Conservation (phyloP, 2,888 invertebrate genomes). For the Actias luna region DNA sequence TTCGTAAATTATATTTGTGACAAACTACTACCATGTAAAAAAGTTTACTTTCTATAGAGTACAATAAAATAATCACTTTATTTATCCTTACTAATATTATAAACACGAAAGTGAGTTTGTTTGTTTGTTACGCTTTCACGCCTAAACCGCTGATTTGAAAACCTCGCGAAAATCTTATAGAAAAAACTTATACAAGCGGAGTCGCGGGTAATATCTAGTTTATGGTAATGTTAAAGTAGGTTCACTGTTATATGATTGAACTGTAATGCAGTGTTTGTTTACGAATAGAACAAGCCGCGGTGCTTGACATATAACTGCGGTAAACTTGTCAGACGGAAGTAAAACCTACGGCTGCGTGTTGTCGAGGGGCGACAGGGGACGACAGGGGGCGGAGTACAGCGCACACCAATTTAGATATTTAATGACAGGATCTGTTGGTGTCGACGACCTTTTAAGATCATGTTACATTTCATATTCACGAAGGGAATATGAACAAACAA, state of each 20-base stretch:
- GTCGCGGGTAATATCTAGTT: not conserved
- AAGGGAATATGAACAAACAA: not conserved
- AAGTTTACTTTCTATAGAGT: too few species aligned
- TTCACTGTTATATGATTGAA: not conserved
- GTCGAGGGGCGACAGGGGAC: not conserved
- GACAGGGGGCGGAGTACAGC: not conserved
- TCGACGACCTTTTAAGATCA: not conserved
- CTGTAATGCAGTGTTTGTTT: not conserved
- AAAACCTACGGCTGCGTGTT: not conserved
- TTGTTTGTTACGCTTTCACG: too few species aligned
- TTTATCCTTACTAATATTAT: too few species aligned
- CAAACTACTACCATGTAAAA: too few species aligned
- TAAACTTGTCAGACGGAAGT: not conserved
- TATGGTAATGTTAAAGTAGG: not conserved
- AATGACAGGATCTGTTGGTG: not conserved
- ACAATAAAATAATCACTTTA: too few species aligned
- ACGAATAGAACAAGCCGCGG: not conserved
- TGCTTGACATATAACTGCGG: not conserved
- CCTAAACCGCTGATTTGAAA: too few species aligned
- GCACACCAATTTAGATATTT: constrained; percentile 9
- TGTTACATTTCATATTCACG: constrained; percentile 1
- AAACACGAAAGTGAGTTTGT: too few species aligned
- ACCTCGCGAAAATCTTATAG: too few species aligned
- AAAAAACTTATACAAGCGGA: too few species aligned
- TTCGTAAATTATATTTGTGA: too few species aligned